Conservation (phyloP, 2,113 vertebrate genomes). For the Nyctereutes procyonoides region DNA sequence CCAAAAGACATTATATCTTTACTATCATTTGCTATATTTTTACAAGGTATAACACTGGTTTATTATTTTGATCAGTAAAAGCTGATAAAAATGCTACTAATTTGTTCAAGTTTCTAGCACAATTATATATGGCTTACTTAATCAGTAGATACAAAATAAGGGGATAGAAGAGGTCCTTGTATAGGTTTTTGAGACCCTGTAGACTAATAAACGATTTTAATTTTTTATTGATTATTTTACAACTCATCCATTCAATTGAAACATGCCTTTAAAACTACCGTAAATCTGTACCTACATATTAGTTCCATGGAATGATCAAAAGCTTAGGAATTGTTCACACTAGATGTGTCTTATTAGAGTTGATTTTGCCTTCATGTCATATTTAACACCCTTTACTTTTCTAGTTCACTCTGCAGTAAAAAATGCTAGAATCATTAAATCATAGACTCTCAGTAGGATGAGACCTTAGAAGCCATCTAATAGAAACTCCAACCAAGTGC, state of each 20-base stretch:
- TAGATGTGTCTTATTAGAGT: neutral
- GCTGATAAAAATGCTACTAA: neutral
- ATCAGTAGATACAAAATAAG: slow-evolving; percentile 19
- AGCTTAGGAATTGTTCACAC: neutral
- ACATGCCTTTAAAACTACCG: slow-evolving; percentile 43
- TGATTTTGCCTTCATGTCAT: slow-evolving; percentile 43
- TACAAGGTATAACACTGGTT: neutral
- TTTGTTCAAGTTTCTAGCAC: neutral
- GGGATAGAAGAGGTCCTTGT: neutral
- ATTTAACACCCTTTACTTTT: slow-evolving; percentile 53
- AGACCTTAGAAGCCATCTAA: slow-evolving; percentile 44
- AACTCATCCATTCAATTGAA: slow-evolving; percentile 28
- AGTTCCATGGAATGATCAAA: slow-evolving; percentile 41
- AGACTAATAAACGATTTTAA: neutral
- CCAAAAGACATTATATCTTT: neutral
- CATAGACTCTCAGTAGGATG: neutral
- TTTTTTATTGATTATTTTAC: neutral
- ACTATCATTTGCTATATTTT: neutral
- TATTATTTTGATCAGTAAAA: slow-evolving; percentile 25
- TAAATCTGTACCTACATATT: slow-evolving; percentile 24
- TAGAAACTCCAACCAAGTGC: slow-evolving; percentile 29
- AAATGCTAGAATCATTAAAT: slow-evolving; percentile 47
- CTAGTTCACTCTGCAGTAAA: neutral
- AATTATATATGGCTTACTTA: neutral
- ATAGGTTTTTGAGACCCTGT: neutral